Evolutionary conservation across 2,113 vertebrate species (phyloP), one percentile per base, ranked within the genome.

Genomic region (Lontra canadensis): DNA sequence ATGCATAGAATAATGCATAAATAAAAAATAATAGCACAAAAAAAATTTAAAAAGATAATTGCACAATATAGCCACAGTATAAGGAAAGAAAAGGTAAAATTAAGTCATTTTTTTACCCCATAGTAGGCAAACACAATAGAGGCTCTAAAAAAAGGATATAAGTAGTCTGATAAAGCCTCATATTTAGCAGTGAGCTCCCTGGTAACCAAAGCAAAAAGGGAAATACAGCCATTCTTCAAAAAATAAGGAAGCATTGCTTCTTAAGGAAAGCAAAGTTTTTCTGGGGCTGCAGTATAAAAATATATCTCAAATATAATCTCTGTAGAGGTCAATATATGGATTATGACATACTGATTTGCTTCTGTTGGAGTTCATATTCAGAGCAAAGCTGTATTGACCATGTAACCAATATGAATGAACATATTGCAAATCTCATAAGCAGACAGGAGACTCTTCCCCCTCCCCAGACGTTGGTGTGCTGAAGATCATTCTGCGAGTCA

Each of bases 191-290:
- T 84, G 49, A 92, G 71, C 80, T 95, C 92, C 88, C 65, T 44
- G 57, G 65, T 57, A 97, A 59, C 57, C 87, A 95, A 94, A 90
- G 94, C 69, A 96, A 95, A 96, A 97, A 88, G 52, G 13, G n/a
- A 96, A 92, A 67, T 84, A 73, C 0, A 84, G 26, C 9, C 47
- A 87, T 57, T 36, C 39, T 63, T 73, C 44, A 94, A 85, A 47
- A 91, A 96, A 34, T 81, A 81, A 83, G 39, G 31, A 80, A 87
- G 10, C 49, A 84, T 36, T 65, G 34, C 61, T 87, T 90, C 25
- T 92, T 79, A 84, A 90, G 15, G 17, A 92, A 76, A 59, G 13
- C 34, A 26, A 86, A 65, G 26, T n/a, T 80, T 91, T 90, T 87
- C 78, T 55, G 20, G 36, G 44, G 71, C 55, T 90, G 34, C 87